phyloP scores from a whole-genome alignment of 2,113 vertebrate genomes.

The Cettia cetti region DNA sequence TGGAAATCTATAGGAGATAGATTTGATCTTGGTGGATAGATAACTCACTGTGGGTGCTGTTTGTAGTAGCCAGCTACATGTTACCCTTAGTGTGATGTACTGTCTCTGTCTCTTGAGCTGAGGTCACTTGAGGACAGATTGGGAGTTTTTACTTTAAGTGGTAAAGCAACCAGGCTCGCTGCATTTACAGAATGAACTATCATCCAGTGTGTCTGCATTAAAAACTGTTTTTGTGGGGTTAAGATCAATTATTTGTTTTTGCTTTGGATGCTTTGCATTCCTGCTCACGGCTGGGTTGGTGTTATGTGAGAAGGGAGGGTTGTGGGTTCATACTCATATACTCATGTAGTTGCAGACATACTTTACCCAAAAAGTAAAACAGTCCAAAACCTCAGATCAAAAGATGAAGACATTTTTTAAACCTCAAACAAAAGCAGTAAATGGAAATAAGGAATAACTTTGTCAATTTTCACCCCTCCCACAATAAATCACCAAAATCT shows the following conservation, averaged over 20 bases:
- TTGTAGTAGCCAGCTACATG: not conserved
- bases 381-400: conserved; percentile 54
- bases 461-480: conserved; percentile 46
- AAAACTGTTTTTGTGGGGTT: not conserved
- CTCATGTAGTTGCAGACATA: conserved; percentile 10
- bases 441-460: conserved; percentile 49
- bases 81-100: not conserved
- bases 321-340: not conserved
- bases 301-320: conserved; percentile 43
- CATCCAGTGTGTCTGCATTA: not conserved
- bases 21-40: not conserved
- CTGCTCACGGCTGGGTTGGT: conserved; percentile 46
- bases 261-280: conserved; percentile 52
- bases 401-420: conserved; percentile 48
- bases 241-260: conserved; percentile 56
- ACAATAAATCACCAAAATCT: conserved; percentile 48
- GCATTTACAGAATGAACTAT: conserved; percentile 18
- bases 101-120: not conserved
- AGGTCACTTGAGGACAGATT: not conserved
- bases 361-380: conserved; percentile 19
- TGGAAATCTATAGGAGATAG: not conserved
- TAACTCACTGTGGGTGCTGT: not conserved
- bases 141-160: not conserved
- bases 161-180: not conserved
- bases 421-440: conserved; percentile 50